phyloP scores from a whole-genome alignment of 2,888 invertebrate species.

The Coelinius sp. region DNA sequence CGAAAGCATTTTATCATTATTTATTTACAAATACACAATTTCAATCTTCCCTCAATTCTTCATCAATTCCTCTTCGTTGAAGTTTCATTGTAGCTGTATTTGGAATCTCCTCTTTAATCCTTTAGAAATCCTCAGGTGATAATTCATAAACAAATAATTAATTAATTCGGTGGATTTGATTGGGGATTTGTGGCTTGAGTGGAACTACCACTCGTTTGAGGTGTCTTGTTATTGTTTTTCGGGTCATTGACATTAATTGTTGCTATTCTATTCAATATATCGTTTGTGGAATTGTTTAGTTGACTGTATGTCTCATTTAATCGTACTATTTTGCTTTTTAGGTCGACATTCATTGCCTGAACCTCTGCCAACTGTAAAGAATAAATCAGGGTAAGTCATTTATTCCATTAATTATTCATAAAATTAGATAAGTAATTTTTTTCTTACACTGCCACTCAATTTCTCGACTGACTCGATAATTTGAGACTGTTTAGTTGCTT shows the following conservation, averaged over 20 bases:
- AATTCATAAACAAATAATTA: background rate
- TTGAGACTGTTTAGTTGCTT: conserved; percentile 51
- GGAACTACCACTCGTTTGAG: conserved; percentile 8
- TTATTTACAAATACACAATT: conserved; percentile 18
- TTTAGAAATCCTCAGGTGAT: too few relatives aligned
- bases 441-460: conserved; percentile 59
- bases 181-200: background rate
- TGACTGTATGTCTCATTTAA: conserved; percentile 56
- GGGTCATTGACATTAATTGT: conserved; percentile 35
- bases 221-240: conserved; percentile 32
- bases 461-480: conserved; percentile 57
- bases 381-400: background rate
- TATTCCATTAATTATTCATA: background rate
- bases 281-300: conserved; percentile 55
- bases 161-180: background rate
- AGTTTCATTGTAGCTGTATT: background rate
- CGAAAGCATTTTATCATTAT: background rate
- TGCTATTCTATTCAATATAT: conserved; percentile 46
- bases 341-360: conserved; percentile 46
- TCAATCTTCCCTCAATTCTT: background rate
- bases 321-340: conserved; percentile 52
- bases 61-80: conserved; percentile 2
- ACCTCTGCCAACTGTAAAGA: conserved; percentile 54
- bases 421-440: background rate
- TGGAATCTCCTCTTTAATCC: background rate